Percentiles rank a stretch among this genome's conserved stretches.
phyloP scores from a whole-genome alignment of 2,113 vertebrate species.

The Buteo buteo region DNA sequence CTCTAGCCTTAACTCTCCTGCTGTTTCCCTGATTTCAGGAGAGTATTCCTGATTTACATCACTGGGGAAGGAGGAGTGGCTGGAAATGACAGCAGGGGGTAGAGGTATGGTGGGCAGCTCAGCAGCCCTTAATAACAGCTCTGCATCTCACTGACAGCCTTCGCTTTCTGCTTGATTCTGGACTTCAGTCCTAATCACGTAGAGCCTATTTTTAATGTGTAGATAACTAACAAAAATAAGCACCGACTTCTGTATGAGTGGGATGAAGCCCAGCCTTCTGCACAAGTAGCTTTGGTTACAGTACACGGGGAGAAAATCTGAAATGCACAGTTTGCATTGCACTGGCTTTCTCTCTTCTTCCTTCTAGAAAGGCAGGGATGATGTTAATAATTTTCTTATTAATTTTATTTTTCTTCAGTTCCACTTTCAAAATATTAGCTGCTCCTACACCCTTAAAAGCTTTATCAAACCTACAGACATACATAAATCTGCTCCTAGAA shows the following conservation, averaged over 20 bases:
- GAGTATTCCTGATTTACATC: background rate
- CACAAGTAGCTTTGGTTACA: background rate
- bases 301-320: background rate
- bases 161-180: background rate
- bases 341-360: background rate
- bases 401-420: background rate
- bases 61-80: background rate
- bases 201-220: background rate
- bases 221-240: background rate
- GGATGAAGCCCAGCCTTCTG: background rate
- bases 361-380: background rate
- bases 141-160: background rate
- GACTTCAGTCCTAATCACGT: rapidly evolving
- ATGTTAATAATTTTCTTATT: background rate
- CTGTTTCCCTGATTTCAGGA: background rate
- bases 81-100: background rate
- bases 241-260: rapidly evolving
- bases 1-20: background rate
- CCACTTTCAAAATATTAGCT: background rate
- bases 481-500: background rate
- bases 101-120: background rate
- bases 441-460: background rate
- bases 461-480: background rate
- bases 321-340: background rate
- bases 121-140: background rate